Evolutionary conservation across 2,113 vertebrate genomes (phyloP).

Genomic region (Garra rufa): DNA sequence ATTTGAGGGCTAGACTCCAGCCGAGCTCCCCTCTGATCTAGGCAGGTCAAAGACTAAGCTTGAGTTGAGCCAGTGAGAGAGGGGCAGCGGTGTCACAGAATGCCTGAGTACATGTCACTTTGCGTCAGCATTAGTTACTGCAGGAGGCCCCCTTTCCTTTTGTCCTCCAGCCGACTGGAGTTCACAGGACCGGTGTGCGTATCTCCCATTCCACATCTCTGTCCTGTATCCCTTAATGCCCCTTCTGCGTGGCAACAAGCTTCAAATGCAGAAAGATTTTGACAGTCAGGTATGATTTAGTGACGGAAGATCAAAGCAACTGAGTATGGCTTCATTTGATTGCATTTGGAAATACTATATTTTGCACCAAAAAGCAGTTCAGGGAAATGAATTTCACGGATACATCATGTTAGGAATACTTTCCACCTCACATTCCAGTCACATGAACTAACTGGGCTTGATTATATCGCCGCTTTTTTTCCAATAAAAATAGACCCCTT

Average conservation of each 20-base stretch:
- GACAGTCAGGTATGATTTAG: conserved; percentile 17
- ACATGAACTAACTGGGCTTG: conserved; percentile 62
- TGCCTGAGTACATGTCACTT: conserved; percentile 79
- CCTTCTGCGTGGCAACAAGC: conserved; percentile 9
- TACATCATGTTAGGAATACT: not conserved
- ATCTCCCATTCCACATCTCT: conserved; percentile 63
- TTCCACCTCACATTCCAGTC: conserved; percentile 6
- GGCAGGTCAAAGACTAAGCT: conserved; percentile 69
- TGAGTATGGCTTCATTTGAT: not conserved
- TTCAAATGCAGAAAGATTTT: not conserved
- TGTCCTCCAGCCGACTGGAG: conserved; percentile 67
- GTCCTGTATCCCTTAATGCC: conserved; percentile 36
- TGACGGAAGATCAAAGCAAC: not conserved
- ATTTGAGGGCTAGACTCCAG: conserved; percentile 34
- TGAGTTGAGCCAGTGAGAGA: conserved; percentile 60
- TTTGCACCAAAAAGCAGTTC: not conserved
- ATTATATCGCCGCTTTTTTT: conserved; percentile 36
- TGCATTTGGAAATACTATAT: not conserved
- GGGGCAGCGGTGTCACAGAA: conserved; percentile 70
- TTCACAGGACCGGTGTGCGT: conserved; percentile 64
- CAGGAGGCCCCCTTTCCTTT: conserved; percentile 68
- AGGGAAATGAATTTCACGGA: not conserved
- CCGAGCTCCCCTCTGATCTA: conserved; percentile 52
- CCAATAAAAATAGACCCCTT: conserved; percentile 66
- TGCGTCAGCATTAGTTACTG: conserved; percentile 71